Evolutionary conservation across 37 sponge, comb jelly and placozoan genomes (phyloP), one percentile per base, ranked within the genome.

Genomic region (Axinella damicornis): DNA sequence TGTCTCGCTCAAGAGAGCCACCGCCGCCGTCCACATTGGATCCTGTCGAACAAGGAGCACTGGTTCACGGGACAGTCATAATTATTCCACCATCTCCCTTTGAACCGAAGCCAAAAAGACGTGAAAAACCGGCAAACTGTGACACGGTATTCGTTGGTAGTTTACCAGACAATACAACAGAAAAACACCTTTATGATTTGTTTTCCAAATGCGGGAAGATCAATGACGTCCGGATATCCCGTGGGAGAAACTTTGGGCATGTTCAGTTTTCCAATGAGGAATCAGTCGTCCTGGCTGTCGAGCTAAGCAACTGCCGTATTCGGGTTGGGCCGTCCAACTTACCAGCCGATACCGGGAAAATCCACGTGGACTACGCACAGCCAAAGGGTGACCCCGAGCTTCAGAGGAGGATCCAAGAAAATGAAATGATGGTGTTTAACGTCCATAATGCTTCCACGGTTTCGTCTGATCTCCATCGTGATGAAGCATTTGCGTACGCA

Each of bases 351-450:
- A 21, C 36, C 35, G 69, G 87, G 22, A 83, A 62, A 38, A 83
- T 94, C 20, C 77, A 86, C 28, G 83, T 93, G 37, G 85, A 93
- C 55, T 93, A 79, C 53, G 89, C 94, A 27, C 93, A 92, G 24
- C 65, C 69, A 21, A 82, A 73, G 31, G 84, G 63, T 39, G 58
- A 56, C 37, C 57, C 56, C 5, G 76, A 65, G 9, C 25, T 74
- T 22, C 64, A 65, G 36, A 21, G 35, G 20, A 60, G 76, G 55
- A 84, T 66, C 9, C 65, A 74, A 6, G 84, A 66, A 56, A 34
- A 30, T 30, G 62, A 61, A 11, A 15, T 69, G 21, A 11, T 94
- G 19, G 22, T 34, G 18, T 94, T 71, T 70, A 86, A 20, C 37
- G 60, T 41, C 14, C 28, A 24, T 4, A 89, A 79, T 53, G 74